Evolutionary conservation across 2,113 vertebrate species (phyloP).

Genomic region (Xenus cinereus): DNA sequence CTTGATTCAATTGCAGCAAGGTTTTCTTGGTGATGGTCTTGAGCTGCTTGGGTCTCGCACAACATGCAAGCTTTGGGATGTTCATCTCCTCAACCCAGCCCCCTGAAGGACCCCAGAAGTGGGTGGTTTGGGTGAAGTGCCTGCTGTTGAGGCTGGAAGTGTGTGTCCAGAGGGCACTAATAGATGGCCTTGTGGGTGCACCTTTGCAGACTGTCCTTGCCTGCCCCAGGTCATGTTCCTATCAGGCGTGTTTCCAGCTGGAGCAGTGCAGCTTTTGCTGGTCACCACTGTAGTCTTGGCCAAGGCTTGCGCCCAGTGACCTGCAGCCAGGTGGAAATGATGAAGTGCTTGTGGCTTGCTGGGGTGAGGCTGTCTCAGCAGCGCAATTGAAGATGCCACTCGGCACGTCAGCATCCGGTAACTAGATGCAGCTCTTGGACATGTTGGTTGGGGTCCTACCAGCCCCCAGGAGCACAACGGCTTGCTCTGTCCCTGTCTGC

Average conservation of each 20-base stretch:
- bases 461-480: not conserved
- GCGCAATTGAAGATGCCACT: not conserved
- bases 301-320: not conserved
- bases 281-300: not conserved
- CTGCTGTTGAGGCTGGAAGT: not conserved
- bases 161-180: not conserved
- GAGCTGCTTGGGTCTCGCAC: not conserved
- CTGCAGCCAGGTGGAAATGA: rapidly evolving
- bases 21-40: not conserved
- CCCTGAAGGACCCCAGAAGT: not conserved
- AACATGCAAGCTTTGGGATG: not conserved
- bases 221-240: not conserved
- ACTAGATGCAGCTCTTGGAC: not conserved
- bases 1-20: rapidly evolving
- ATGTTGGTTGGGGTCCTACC: not conserved
- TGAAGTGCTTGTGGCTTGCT: rapidly evolving
- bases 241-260: not conserved
- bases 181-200: not conserved
- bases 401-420: not conserved
- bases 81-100: not conserved
- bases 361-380: not conserved
- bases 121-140: not conserved
- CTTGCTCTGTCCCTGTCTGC: not conserved
- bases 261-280: not conserved
- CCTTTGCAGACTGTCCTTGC: not conserved